These are phyloP conservation scores for Calosoma granatense DNA, from an alignment of 1,140 invertebrate species.

Conservation along the genomic window DNA sequence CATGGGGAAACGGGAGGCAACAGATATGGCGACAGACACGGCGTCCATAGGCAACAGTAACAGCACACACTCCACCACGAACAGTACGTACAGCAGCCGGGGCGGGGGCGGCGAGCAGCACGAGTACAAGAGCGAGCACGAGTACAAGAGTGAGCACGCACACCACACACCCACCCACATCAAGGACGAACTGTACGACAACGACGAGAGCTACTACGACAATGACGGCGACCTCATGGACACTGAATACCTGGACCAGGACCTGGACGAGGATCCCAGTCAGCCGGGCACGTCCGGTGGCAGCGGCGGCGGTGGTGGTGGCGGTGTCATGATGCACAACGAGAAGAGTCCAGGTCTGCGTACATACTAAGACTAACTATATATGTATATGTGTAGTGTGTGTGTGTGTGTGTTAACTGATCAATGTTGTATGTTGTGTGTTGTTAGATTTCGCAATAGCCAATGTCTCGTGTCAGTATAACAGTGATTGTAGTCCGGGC, in stretches of 20 bases:
- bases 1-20: neutral
- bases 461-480: constrained; percentile 50
- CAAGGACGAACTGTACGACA: constrained; percentile 25
- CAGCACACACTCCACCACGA: too few relatives aligned
- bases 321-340: neutral
- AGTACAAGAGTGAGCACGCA: neutral
- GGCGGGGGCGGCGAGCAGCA: neutral
- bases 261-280: constrained; percentile 14
- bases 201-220: constrained; percentile 31
- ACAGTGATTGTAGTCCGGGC: constrained; percentile 35
- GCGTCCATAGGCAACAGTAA: neutral
- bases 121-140: neutral
- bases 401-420: too few relatives aligned
- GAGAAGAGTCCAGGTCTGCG: neutral
- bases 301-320: constrained; percentile 6
- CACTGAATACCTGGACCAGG: constrained; percentile 30
- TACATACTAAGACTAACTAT: too few relatives aligned
- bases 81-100: too few relatives aligned
- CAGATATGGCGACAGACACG: neutral
- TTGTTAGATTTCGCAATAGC: constrained; percentile 41
- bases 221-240: constrained; percentile 31
- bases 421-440: too few relatives aligned
- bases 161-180: neutral
- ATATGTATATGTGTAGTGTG: too few relatives aligned
- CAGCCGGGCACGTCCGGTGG: neutral